Conservation (phyloP, 2,888 invertebrate genomes). For the Tenthredo amoena region DNA sequence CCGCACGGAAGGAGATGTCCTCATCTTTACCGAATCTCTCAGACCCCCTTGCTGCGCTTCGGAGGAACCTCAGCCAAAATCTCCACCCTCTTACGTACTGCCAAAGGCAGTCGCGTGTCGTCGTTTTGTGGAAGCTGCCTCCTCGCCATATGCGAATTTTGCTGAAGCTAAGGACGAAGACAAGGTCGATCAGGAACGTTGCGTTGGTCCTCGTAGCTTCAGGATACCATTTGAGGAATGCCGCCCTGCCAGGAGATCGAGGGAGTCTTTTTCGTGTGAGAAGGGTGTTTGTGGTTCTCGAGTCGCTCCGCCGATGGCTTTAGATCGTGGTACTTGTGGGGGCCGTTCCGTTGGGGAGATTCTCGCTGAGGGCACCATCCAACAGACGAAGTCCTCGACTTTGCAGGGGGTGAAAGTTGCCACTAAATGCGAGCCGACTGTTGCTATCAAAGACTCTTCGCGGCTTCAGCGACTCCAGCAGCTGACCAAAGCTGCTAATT, state of each 20-base stretch:
- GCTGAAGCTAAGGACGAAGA: constrained; percentile 28
- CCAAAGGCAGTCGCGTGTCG: constrained; percentile 60
- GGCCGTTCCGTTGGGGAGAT: constrained; percentile 28
- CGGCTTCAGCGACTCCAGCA: constrained; percentile 5
- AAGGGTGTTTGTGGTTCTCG: constrained; percentile 53
- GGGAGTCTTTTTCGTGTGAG: constrained; percentile 57
- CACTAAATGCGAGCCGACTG: background rate
- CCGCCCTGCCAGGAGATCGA: constrained; percentile 55
- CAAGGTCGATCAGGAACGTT: constrained; percentile 32
- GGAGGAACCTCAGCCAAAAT: constrained; percentile 57
- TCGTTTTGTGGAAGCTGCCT: constrained; percentile 48
- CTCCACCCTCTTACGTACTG: constrained; percentile 58
- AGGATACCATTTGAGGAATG: constrained; percentile 61
- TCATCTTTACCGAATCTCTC: constrained; percentile 57
- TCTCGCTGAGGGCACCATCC: constrained; percentile 12
- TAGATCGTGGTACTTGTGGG: constrained; percentile 27
- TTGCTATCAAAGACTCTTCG: background rate
- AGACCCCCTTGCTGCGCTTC: background rate
- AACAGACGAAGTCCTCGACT: background rate
- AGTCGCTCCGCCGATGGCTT: constrained; percentile 41
- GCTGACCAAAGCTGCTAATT: background rate
- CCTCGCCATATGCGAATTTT: constrained; percentile 47
- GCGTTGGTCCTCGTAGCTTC: constrained; percentile 53
- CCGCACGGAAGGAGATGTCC: constrained; percentile 58
- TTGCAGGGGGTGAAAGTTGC: background rate